A percentile compares a stretch with the other conserved stretches of the same genome.
Evolutionary conservation across 2,888 invertebrate species (phyloP).

Genomic region (Andricus quercusramuli): DNA sequence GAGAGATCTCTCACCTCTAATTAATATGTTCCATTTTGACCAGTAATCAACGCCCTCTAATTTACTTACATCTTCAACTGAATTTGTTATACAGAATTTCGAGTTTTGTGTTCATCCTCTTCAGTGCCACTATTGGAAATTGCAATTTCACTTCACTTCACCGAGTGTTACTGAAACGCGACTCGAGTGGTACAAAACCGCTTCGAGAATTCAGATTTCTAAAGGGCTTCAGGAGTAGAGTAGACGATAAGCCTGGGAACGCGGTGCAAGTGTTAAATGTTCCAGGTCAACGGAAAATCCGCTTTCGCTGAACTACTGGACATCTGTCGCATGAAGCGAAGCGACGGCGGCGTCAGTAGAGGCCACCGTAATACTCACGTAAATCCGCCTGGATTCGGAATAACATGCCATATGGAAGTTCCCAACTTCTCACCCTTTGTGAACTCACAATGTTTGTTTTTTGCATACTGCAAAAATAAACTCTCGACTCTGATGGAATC

Average conservation of each 20-base stretch:
- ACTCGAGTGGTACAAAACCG: background rate
- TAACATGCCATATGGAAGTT: conserved; percentile 11
- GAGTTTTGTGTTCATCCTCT: background rate
- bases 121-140: background rate
- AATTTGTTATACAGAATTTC: background rate
- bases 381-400: conserved; percentile 8
- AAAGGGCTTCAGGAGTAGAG: conserved; percentile 4
- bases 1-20: too few relatives aligned
- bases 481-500: conserved; percentile 4
- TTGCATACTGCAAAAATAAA: conserved; percentile 16
- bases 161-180: background rate
- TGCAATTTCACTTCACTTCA: background rate
- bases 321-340: conserved; percentile 34
- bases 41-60: too few relatives aligned
- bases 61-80: too few relatives aligned
- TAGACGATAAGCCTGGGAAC: conserved; percentile 47
- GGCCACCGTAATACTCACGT: background rate
- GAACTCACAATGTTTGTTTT: conserved; percentile 2
- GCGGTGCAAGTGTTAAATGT: conserved; percentile 47
- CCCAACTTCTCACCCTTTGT: background rate
- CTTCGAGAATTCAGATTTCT: conserved; percentile 42
- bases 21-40: too few relatives aligned
- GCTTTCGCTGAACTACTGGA: conserved; percentile 39
- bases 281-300: conserved; percentile 25
- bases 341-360: conserved; percentile 11